Evolutionary conservation across 2,888 invertebrate genomes (phyloP).

Genomic region (Mystacides longicornis): DNA sequence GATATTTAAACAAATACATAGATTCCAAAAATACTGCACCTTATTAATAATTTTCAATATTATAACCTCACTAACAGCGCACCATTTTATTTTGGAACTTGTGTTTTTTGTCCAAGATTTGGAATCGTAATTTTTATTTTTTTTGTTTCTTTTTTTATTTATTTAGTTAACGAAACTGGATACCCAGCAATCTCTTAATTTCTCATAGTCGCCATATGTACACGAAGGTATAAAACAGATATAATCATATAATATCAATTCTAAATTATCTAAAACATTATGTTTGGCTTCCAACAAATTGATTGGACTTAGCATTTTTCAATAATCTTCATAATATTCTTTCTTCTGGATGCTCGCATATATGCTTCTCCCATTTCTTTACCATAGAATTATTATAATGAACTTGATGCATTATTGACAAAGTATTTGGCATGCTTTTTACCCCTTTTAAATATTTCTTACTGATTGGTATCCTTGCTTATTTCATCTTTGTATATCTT

Average conservation of each 20-base stretch:
- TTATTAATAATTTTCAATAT: too few relatives aligned
- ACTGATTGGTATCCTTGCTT: background rate
- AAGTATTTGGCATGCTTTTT: constrained; percentile 20
- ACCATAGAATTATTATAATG: background rate
- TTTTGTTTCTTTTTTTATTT: constrained; percentile 18
- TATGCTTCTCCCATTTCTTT: constrained; percentile 20
- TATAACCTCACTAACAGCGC: background rate
- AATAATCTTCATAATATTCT: constrained; percentile 13
- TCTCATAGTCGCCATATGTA: constrained; percentile 19
- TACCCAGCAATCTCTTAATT: constrained; percentile 23
- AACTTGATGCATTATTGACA: background rate
- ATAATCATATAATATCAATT: constrained; percentile 17
- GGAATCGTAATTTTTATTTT: background rate
- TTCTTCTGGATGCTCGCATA: constrained; percentile 14
- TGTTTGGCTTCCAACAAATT: constrained; percentile 14
- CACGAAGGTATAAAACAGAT: constrained; percentile 23
- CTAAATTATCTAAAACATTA: background rate
- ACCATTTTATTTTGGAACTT: background rate
- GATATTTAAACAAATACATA: too few relatives aligned
- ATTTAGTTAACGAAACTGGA: constrained; percentile 24
- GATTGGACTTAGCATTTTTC: constrained; percentile 13
- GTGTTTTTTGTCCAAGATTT: too few relatives aligned
- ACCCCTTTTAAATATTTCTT: background rate
- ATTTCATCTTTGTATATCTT: background rate
- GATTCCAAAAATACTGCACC: too few relatives aligned